Evolutionary conservation across 1,140 invertebrate species (phyloP).

Genomic region (Cataglyphis hispanica): DNA sequence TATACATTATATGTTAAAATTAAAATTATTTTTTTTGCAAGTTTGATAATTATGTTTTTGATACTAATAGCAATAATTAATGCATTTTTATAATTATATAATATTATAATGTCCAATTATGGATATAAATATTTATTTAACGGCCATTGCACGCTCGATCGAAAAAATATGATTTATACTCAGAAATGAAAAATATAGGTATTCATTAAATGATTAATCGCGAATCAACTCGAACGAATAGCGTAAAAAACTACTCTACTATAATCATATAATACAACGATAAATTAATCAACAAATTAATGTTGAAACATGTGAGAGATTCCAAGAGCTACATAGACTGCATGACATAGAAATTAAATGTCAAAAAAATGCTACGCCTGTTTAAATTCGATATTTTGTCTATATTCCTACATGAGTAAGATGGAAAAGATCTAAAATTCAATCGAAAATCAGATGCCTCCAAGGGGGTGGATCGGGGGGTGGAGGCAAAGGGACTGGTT

Average conservation of each 20-base stretch:
- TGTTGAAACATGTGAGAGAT: constrained; percentile 12
- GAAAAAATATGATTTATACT: constrained; percentile 59
- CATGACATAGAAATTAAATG: constrained; percentile 53
- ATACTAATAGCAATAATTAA: constrained; percentile 12
- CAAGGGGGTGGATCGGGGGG: constrained; percentile 86
- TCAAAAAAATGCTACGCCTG: constrained; percentile 49
- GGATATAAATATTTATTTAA: constrained; percentile 63
- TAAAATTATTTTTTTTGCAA: background rate
- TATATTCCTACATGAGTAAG: constrained; percentile 69
- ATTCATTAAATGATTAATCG: constrained; percentile 19
- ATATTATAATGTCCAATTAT: constrained; percentile 60
- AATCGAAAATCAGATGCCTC: constrained; percentile 84
- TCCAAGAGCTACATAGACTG: background rate
- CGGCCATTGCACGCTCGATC: constrained; percentile 80
- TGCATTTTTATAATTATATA: constrained; percentile 64
- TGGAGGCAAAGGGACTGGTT: constrained; percentile 87
- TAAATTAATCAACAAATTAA: constrained; percentile 24
- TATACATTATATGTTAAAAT: constrained; percentile 13
- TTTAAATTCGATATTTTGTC: constrained; percentile 77
- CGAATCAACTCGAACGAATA: constrained; percentile 8
- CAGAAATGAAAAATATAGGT: constrained; percentile 55
- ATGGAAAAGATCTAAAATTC: constrained; percentile 76
- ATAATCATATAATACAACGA: background rate
- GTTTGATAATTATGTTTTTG: background rate
- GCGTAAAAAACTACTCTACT: constrained; percentile 33